Evolutionary conservation across 1,140 invertebrate genomes (phyloP).

Genomic region (Helicoverpa zea): DNA sequence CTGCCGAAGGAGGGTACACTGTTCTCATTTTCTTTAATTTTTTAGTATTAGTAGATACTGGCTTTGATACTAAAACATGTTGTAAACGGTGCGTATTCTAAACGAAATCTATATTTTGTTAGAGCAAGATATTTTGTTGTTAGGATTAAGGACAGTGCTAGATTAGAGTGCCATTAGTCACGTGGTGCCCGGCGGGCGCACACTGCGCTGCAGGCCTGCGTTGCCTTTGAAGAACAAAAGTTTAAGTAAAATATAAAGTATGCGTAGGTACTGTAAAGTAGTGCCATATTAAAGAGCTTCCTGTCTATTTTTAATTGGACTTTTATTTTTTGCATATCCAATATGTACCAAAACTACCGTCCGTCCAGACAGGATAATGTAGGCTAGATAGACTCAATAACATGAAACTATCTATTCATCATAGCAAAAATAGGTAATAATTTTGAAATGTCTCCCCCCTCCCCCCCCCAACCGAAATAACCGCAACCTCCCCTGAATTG

Average conservation of each 20-base stretch:
- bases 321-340: conserved; percentile 63
- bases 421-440: no score
- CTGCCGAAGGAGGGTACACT: neutral
- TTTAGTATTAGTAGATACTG: neutral
- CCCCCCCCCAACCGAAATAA: no score
- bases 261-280: conserved; percentile 82
- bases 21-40: neutral
- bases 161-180: conserved; percentile 4
- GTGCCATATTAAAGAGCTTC: conserved; percentile 87
- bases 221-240: conserved; percentile 55
- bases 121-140: neutral
- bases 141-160: neutral
- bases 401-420: no score
- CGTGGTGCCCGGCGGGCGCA: neutral
- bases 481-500: no score
- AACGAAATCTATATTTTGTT: conserved; percentile 14
- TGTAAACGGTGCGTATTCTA: neutral
- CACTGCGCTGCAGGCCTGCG: conserved; percentile 4
- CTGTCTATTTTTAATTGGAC: conserved; percentile 75
- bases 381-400: no score
- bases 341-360: no score
- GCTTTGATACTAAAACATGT: neutral
- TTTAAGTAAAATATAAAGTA: conserved; percentile 50
- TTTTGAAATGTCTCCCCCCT: no score
- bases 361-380: no score